phyloP scores from a whole-genome alignment of 2,888 invertebrate genomes.

The Harpalus rubripes region DNA sequence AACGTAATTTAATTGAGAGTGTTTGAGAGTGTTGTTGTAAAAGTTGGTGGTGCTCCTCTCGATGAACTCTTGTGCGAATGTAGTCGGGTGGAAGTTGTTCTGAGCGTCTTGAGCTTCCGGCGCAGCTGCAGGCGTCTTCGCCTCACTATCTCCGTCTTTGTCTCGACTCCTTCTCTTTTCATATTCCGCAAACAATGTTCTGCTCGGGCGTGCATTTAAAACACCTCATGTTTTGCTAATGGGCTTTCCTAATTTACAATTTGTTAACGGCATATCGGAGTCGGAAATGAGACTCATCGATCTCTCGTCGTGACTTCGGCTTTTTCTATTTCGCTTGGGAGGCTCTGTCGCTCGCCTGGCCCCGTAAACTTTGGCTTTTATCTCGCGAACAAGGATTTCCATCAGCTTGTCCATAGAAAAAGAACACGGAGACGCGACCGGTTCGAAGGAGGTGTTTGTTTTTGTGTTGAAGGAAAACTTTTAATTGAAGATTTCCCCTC shows the following conservation, averaged over 20 bases:
- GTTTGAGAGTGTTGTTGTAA: conserved; percentile 12
- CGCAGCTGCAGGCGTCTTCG: conserved; percentile 43
- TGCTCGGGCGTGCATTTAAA: conserved; percentile 63
- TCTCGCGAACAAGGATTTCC: conserved; percentile 64
- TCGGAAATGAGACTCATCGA: conserved; percentile 66
- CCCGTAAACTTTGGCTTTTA: conserved; percentile 66
- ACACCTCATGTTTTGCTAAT: conserved; percentile 66
- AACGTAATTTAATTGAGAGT: conserved; percentile 18
- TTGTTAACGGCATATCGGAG: conserved; percentile 67
- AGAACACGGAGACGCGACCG: conserved; percentile 45
- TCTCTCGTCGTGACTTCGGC: conserved; percentile 56
- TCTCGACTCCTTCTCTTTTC: conserved; percentile 47
- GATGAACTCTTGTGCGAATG: conserved; percentile 25
- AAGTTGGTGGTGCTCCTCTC: conserved; percentile 18
- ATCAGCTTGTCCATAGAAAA: conserved; percentile 66
- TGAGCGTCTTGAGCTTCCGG: conserved; percentile 32
- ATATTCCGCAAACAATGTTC: conserved; percentile 62
- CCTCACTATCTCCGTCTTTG: conserved; percentile 6
- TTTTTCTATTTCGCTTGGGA: conserved; percentile 52
- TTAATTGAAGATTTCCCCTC: conserved; percentile 69
- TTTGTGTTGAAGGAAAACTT: conserved; percentile 68
- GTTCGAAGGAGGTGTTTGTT: conserved; percentile 67
- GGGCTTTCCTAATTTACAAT: conserved; percentile 64
- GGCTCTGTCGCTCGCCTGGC: conserved; percentile 26
- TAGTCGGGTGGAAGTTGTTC: conserved; percentile 38